Percentiles rank a stretch among this genome's conserved stretches.
These are phyloP conservation scores for Salvelinus namaycush DNA, from an alignment of 2,113 vertebrate species.

Conservation along the genomic window DNA sequence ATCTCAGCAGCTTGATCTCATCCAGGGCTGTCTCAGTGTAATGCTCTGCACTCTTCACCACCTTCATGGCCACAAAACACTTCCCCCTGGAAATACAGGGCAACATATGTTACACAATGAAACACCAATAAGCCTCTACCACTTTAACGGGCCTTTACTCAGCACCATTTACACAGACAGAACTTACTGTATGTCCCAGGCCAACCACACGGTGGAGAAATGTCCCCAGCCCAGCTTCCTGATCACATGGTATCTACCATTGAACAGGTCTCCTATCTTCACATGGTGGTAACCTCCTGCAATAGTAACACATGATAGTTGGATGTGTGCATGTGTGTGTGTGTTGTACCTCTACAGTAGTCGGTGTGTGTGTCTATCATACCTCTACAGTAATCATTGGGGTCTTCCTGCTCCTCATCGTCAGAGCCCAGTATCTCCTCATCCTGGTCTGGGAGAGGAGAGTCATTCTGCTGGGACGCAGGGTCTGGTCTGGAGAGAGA, in stretches of 20 bases:
- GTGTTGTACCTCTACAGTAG: not conserved
- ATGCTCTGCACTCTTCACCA: constrained; percentile 98
- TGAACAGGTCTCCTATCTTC: constrained; percentile 95
- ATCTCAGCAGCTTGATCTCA: constrained; percentile 93
- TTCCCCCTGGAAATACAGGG: constrained; percentile 76
- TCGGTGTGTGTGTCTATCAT: not conserved
- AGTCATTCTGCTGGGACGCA: constrained; percentile 82
- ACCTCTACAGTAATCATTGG: constrained; percentile 97
- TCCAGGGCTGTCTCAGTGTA: constrained; percentile 97
- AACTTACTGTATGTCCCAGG: constrained; percentile 97
- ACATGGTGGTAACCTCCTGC: constrained; percentile 95
- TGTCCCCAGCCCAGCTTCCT: constrained; percentile 98
- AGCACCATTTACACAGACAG: not conserved
- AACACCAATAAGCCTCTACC: not conserved
- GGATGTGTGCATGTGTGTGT: not conserved
- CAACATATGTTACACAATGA: not conserved
- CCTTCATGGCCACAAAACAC: constrained; percentile 97
- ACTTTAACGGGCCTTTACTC: too few relatives aligned
- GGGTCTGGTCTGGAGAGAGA: constrained; percentile 81
- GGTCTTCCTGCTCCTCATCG: constrained; percentile 97
- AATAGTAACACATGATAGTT: not conserved
- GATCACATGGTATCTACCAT: constrained; percentile 92
- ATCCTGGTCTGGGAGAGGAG: constrained; percentile 87
- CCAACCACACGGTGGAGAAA: constrained; percentile 98
- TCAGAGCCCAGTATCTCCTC: constrained; percentile 97